Percentiles rank a stretch among this genome's conserved stretches.
phyloP scores from a whole-genome alignment of 2,113 vertebrate species.

The Sula dactylatra region DNA sequence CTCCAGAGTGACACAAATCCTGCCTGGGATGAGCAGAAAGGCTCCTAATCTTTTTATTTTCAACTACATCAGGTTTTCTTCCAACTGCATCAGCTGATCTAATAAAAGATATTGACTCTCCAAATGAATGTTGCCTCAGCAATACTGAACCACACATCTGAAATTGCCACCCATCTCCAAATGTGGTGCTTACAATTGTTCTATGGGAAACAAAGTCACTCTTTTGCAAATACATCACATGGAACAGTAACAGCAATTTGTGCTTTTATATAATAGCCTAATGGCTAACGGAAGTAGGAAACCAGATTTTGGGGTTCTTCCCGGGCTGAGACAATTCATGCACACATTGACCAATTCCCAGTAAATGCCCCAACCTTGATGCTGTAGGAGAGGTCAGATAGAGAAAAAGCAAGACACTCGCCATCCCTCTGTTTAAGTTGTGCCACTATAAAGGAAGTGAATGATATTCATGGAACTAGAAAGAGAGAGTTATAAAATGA shows the following conservation, averaged over 20 bases:
- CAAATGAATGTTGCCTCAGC: not conserved
- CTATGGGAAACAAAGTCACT: not conserved
- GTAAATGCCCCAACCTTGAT: not conserved
- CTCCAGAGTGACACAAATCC: not conserved
- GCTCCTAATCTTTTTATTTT: not conserved
- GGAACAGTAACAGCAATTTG: not conserved
- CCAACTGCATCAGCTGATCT: not conserved
- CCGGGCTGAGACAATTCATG: not conserved
- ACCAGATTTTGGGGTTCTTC: not conserved
- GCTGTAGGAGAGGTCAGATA: not conserved
- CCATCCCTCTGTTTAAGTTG: not conserved
- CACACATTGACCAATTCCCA: not conserved
- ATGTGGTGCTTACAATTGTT: not conserved
- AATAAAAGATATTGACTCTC: not conserved
- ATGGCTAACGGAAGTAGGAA: not conserved
- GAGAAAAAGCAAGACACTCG: rapidly evolving
- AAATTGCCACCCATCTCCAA: not conserved
- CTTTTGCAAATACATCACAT: not conserved
- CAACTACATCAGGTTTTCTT: not conserved
- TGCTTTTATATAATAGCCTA: not conserved
- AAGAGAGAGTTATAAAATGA: not conserved
- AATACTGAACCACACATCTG: not conserved
- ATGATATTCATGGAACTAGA: not conserved
- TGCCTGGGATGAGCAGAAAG: not conserved
- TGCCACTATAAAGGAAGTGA: not conserved